These are phyloP conservation scores for Prionace glauca DNA, from an alignment of 2,797 vertebrate genomes.

Conservation along the genomic window DNA sequence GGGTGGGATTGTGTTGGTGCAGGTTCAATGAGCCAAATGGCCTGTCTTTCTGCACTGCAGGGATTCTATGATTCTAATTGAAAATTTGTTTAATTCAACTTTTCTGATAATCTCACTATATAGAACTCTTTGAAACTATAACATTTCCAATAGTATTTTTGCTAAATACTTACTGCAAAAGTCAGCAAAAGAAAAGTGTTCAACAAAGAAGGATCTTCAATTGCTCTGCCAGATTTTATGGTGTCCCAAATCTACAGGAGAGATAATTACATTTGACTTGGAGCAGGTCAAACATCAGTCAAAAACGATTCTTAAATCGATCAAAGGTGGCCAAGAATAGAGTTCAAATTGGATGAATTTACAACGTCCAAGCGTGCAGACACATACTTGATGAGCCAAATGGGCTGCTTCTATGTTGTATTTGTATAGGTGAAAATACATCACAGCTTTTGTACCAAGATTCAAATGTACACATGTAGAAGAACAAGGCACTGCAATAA, in stretches of 20 bases:
- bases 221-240: slow-evolving; percentile 74
- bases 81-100: not conserved
- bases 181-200: slow-evolving; percentile 88
- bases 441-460: not conserved
- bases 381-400: not conserved
- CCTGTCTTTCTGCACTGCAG: too few species aligned
- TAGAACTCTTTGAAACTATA: not conserved
- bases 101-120: not conserved
- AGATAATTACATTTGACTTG: slow-evolving; percentile 40
- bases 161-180: slow-evolving; percentile 73
- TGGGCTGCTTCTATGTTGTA: not conserved
- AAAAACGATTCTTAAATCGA: not conserved
- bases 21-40: too few species aligned
- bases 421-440: not conserved
- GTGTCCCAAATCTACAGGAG: slow-evolving; percentile 79
- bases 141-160: not conserved
- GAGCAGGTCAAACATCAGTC: not conserved
- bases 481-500: not conserved
- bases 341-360: not conserved
- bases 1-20: too few species aligned
- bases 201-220: slow-evolving; percentile 75
- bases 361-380: too few species aligned
- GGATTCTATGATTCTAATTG: not conserved
- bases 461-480: not conserved
- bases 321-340: not conserved